These are phyloP conservation scores for Pipistrellus pipistrellus DNA, from an alignment of 2,797 vertebrate species.

Conservation along the genomic window DNA sequence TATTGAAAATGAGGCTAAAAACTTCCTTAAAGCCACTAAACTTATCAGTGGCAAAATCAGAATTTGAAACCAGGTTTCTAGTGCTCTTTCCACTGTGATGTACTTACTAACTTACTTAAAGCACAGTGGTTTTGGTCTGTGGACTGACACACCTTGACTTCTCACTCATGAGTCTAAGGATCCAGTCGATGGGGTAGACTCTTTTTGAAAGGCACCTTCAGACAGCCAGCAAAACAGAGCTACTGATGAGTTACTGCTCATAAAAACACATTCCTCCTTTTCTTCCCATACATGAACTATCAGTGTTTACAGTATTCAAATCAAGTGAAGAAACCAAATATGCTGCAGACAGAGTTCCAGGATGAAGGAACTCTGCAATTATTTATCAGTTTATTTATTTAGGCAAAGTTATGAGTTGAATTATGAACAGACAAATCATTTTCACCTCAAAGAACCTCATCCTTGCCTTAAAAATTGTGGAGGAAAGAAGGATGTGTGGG, in stretches of 20 bases:
- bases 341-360: neutral
- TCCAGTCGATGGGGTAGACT: neutral
- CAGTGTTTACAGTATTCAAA: neutral
- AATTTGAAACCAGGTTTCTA: neutral
- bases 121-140: neutral
- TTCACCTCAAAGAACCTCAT: neutral
- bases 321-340: conserved; percentile 56
- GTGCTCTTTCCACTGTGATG: neutral
- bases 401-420: conserved; percentile 11
- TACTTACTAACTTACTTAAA: neutral
- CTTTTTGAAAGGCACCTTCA: neutral
- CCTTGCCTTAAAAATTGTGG: conserved; percentile 15
- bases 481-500: neutral
- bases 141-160: neutral
- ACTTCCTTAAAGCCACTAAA: neutral
- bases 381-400: neutral
- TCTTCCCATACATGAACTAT: neutral
- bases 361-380: conserved; percentile 20
- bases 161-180: neutral
- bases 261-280: neutral
- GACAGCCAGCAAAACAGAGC: neutral
- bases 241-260: neutral
- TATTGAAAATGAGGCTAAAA: conserved; percentile 47
- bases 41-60: neutral
- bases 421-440: conserved; percentile 46